Evolutionary conservation across 2,797 vertebrate species (phyloP).

Genomic region (Xenops minutus): DNA sequence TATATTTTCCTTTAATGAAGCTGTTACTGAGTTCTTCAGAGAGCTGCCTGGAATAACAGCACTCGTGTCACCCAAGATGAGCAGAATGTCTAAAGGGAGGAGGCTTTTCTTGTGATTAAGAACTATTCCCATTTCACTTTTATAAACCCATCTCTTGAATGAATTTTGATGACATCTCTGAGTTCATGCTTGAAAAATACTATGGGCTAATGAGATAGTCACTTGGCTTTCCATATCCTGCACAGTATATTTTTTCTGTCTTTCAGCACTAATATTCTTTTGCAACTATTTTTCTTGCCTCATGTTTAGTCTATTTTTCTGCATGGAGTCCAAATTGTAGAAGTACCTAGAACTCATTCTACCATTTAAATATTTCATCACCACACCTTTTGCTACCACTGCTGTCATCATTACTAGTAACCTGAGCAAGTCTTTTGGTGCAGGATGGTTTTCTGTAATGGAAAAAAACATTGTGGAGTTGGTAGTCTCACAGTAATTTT

Average conservation of each 20-base stretch:
- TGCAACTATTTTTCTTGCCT: neutral
- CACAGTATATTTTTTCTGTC: neutral
- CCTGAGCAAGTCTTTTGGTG: neutral
- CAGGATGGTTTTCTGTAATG: neutral
- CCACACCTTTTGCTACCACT: neutral
- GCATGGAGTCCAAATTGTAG: neutral
- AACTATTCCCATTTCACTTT: neutral
- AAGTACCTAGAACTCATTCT: neutral
- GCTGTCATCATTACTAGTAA: neutral
- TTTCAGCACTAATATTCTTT: neutral
- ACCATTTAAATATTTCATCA: neutral
- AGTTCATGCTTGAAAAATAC: neutral
- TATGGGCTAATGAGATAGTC: neutral
- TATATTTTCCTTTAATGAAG: neutral
- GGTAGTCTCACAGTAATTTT: neutral
- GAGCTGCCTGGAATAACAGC: neutral
- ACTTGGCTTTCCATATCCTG: neutral
- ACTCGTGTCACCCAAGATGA: accelerated
- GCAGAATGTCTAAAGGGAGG: neutral
- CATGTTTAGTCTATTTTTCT: neutral
- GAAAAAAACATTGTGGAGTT: neutral
- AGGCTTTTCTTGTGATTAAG: neutral
- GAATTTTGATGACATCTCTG: neutral
- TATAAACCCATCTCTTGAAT: neutral
- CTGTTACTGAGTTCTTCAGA: neutral